Percentiles rank a stretch among this genome's conserved stretches.
Evolutionary conservation across 2,797 vertebrate genomes (phyloP).

Genomic region (Paratrypauchen microcephalus): DNA sequence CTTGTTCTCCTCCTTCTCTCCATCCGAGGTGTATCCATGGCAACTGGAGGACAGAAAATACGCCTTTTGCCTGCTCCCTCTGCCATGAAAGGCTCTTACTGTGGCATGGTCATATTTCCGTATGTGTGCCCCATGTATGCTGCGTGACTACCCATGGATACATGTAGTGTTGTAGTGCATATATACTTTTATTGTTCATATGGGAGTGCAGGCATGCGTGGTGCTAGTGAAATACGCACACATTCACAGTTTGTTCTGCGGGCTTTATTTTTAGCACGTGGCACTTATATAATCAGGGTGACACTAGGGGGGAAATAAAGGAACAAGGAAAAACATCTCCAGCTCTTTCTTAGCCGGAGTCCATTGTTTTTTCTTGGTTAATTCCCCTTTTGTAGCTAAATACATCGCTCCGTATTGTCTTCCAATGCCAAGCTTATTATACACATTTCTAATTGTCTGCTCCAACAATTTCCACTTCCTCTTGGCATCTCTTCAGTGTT

Average conservation of each 20-base stretch:
- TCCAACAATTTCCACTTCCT: slow-evolving; percentile 13
- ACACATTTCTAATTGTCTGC: slow-evolving; percentile 45
- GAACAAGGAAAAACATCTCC: slow-evolving; percentile 57
- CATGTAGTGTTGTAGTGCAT: slow-evolving; percentile 5
- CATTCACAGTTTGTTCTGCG: slow-evolving; percentile 74
- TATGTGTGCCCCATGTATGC: slow-evolving; percentile 37
- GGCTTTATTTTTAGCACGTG: slow-evolving; percentile 91
- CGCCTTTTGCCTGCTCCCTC: slow-evolving; percentile 63
- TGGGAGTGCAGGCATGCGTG: slow-evolving; percentile 57
- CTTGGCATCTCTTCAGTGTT: slow-evolving; percentile 20
- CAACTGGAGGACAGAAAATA: slow-evolving; percentile 86
- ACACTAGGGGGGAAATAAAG: slow-evolving; percentile 74
- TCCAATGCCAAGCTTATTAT: slow-evolving; percentile 43
- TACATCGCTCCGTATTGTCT: slow-evolving; percentile 4
- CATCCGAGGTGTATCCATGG: slow-evolving; percentile 82
- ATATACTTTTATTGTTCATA: slow-evolving; percentile 20
- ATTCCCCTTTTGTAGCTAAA: slow-evolving; percentile 17
- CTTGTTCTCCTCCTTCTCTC: slow-evolving; percentile 41
- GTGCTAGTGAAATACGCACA: slow-evolving; percentile 35
- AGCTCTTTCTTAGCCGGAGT: slow-evolving; percentile 54
- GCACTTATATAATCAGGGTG: slow-evolving; percentile 86
- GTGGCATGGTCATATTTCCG: slow-evolving; percentile 41
- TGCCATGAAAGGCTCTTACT: slow-evolving; percentile 63
- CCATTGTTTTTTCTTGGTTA: slow-evolving; percentile 31
- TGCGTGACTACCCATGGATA: slow-evolving; percentile 32